These are phyloP conservation scores for Spheniscus mendiculus DNA, from an alignment of 2,113 vertebrate genomes.

Conservation along the genomic window DNA sequence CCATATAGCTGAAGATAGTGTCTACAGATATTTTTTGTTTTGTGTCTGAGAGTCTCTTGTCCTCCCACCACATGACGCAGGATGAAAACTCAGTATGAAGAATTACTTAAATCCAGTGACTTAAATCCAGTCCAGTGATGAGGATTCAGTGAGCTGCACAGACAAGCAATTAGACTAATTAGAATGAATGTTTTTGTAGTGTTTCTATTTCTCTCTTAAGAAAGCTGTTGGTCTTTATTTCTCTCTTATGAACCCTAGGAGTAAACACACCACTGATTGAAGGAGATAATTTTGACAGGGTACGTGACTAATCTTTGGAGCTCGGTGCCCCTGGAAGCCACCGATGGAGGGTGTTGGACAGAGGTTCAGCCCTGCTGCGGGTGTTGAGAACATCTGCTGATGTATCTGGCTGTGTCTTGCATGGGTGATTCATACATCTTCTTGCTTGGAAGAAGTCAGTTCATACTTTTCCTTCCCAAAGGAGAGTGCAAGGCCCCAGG, in stretches of 20 bases:
- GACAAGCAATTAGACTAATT: slow-evolving; percentile 44
- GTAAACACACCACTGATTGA: not conserved
- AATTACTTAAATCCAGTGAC: not conserved
- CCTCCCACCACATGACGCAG: not conserved
- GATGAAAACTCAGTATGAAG: not conserved
- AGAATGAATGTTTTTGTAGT: slow-evolving; percentile 30
- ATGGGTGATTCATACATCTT: not conserved
- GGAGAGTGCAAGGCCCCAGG: not conserved
- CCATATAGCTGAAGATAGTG: not conserved
- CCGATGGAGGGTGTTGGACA: not conserved
- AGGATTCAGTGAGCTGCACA: not conserved
- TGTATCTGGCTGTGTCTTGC: not conserved
- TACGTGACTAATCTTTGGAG: not conserved
- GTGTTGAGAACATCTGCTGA: not conserved
- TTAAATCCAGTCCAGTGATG: not conserved
- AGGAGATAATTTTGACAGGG: not conserved
- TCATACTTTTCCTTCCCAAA: not conserved
- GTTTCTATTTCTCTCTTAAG: slow-evolving; percentile 1
- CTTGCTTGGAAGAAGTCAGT: not conserved
- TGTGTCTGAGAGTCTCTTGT: not conserved
- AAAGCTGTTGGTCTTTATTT: slow-evolving; percentile 25
- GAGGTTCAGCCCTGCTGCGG: not conserved
- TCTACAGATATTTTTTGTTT: not conserved
- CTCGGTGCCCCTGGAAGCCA: not conserved
- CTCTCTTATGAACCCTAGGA: not conserved